A percentile compares a stretch with the other conserved stretches of the same genome.
phyloP scores from a whole-genome alignment of 2,113 vertebrate genomes.

The Semnopithecus entellus region DNA sequence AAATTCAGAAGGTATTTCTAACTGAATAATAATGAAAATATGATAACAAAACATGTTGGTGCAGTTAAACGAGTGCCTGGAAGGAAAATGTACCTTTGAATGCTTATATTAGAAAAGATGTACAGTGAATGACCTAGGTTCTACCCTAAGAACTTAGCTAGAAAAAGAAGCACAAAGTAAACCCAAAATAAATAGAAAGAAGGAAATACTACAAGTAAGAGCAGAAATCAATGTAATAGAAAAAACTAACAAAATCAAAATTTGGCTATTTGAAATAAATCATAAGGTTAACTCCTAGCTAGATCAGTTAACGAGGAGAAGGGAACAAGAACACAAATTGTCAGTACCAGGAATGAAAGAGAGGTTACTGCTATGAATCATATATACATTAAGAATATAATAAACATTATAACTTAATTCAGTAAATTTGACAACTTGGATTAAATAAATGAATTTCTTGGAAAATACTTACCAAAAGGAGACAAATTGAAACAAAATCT shows the following conservation, averaged over 20 bases:
- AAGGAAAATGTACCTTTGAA: background rate
- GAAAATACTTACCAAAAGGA: background rate
- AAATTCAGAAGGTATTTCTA: slow-evolving; percentile 23
- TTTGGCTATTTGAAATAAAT: background rate
- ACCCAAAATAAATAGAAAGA: background rate
- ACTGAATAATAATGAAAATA: slow-evolving; percentile 16
- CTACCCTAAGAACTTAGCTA: background rate
- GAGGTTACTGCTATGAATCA: background rate
- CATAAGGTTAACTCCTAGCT: background rate
- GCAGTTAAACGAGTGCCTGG: background rate
- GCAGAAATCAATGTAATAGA: background rate
- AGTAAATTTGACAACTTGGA: background rate
- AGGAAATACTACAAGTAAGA: background rate
- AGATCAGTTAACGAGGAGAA: background rate
- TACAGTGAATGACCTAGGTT: background rate
- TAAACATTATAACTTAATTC: background rate
- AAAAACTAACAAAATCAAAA: background rate
- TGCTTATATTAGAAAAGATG: background rate
- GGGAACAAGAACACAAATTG: background rate
- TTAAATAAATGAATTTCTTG: background rate
- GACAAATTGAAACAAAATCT: background rate
- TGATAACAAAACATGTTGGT: background rate
- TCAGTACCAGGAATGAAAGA: background rate
- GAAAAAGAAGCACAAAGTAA: background rate
- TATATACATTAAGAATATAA: background rate